A percentile compares a stretch with the other conserved stretches of the same genome.
These are phyloP conservation scores for Papilio helenus DNA, from an alignment of 1,140 invertebrate genomes.

Conservation along the genomic window DNA sequence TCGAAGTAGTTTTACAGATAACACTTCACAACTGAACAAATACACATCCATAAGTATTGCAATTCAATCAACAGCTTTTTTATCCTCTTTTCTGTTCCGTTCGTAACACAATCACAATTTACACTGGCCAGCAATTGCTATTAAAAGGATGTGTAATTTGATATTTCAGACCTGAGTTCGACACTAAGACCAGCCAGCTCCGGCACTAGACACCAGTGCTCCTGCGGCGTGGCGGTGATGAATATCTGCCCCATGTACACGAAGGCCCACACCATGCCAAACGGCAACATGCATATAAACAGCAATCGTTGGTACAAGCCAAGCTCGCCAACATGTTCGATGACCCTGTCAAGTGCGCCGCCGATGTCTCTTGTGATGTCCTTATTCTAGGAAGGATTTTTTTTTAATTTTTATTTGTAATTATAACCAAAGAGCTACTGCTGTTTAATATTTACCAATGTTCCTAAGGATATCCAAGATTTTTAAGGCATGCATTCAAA, in stretches of 20 bases:
- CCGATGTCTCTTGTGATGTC: conserved; percentile 42
- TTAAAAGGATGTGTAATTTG: background rate
- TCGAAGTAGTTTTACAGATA: background rate
- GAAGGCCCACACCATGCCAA: conserved; percentile 58
- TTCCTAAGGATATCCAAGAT: no score
- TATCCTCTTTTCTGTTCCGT: no score
- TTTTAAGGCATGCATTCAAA: no score
- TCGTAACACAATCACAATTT: no score
- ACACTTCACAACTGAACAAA: background rate
- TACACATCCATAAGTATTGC: no score
- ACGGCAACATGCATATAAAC: conserved; percentile 58
- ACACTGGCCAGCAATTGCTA: no score
- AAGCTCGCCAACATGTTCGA: conserved; percentile 58
- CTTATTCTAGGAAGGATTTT: background rate
- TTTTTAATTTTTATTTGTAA: no score
- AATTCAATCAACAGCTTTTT: no score
- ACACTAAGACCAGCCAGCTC: conserved; percentile 53
- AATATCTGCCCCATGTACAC: conserved; percentile 67
- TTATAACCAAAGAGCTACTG: no score
- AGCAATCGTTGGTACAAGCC: conserved; percentile 61
- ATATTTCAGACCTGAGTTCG: conserved; percentile 53
- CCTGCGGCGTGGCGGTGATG: conserved; percentile 60
- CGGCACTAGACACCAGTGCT: conserved; percentile 66
- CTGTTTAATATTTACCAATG: no score
- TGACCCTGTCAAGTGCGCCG: conserved; percentile 48